phyloP scores from a whole-genome alignment of 2,797 vertebrate genomes.

The Tamandua tetradactyla region DNA sequence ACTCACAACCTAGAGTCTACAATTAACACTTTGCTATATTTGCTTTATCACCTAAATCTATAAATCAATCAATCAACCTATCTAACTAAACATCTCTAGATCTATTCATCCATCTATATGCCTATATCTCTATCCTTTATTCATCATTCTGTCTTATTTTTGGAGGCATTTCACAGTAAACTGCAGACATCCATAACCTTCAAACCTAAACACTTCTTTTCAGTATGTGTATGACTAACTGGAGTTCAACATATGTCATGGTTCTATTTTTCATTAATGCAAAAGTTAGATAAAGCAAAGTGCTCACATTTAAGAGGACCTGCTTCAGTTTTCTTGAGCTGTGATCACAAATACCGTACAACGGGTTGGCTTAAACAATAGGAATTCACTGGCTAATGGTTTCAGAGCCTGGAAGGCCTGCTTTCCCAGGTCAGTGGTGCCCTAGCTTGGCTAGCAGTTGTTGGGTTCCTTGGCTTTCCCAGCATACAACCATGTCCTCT shows the following conservation, averaged over 20 bases:
- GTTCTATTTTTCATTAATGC: not conserved
- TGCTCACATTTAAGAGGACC: not conserved
- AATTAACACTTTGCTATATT: not conserved
- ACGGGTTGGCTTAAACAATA: too few species aligned
- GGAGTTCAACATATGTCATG: not conserved
- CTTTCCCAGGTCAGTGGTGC: too few species aligned
- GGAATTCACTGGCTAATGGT: too few species aligned
- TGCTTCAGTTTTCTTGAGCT: too few species aligned
- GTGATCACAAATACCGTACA: too few species aligned
- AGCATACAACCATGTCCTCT: too few species aligned
- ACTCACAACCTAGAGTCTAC: not conserved
- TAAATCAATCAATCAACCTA: not conserved
- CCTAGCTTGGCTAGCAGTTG: too few species aligned
- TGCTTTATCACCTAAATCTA: not conserved
- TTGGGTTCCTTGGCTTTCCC: too few species aligned
- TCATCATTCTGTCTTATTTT: not conserved
- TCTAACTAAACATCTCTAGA: not conserved
- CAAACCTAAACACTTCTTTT: not conserved
- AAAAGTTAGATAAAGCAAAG: conserved; percentile 22
- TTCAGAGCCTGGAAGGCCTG: too few species aligned
- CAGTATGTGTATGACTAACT: not conserved
- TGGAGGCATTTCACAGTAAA: not conserved
- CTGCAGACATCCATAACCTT: not conserved
- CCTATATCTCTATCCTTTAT: not conserved
- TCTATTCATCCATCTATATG: not conserved